phyloP scores from a whole-genome alignment of 2,797 vertebrate genomes.

The Pempheris klunzingeri region DNA sequence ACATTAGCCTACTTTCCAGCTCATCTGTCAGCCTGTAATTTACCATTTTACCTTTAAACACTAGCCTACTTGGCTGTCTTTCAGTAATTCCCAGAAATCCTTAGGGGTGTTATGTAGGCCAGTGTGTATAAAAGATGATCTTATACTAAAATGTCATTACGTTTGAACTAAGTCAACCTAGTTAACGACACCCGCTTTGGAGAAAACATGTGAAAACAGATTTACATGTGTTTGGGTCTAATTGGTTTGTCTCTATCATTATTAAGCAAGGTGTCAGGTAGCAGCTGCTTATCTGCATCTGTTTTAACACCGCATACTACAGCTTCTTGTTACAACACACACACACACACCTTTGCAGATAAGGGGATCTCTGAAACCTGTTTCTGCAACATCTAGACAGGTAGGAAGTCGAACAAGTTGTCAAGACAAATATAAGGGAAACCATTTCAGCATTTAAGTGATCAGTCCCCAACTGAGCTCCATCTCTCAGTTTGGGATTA shows the following conservation, averaged over 20 bases:
- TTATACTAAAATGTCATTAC: neutral
- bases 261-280: conserved; percentile 28
- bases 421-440: neutral
- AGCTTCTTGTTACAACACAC: conserved; percentile 21
- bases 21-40: conserved; percentile 22
- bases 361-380: conserved; percentile 14
- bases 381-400: no score
- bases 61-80: conserved; percentile 14
- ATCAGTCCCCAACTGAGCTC: neutral
- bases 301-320: conserved; percentile 27
- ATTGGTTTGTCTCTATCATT: conserved; percentile 10
- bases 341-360: conserved; percentile 1
- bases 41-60: conserved; percentile 26
- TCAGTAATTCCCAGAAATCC: conserved; percentile 13
- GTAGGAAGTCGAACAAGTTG: neutral
- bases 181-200: conserved; percentile 7
- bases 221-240: conserved; percentile 21
- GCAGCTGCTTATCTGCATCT: conserved; percentile 34
- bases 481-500: conserved; percentile 46
- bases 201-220: conserved; percentile 17
- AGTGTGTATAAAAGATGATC: neutral
- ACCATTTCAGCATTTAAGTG: conserved; percentile 23
- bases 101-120: conserved; percentile 32
- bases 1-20: conserved; percentile 41
- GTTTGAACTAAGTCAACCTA: conserved; percentile 8